phyloP scores from a whole-genome alignment of 2,888 invertebrate species.

The Polydrusus pterygomalis region DNA sequence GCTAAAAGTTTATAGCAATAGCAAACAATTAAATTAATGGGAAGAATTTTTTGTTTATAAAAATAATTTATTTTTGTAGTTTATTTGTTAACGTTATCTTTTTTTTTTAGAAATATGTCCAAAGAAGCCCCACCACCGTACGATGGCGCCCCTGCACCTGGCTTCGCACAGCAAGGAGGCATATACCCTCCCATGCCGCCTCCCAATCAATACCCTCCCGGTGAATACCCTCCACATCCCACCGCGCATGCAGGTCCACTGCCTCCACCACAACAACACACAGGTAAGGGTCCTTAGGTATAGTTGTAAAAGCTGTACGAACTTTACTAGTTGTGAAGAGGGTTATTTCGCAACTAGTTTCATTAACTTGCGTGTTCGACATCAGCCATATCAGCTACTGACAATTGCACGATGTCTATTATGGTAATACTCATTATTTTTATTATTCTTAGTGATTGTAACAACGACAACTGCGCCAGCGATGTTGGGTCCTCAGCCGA shows the following conservation, averaged over 20 bases:
- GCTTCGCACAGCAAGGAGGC: conserved; percentile 14
- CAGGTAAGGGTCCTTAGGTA: conserved; percentile 36
- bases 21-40: too few relatives aligned
- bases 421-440: background rate
- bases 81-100: background rate
- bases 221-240: conserved; percentile 18
- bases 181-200: conserved; percentile 23
- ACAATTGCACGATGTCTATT: too few relatives aligned
- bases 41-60: too few relatives aligned
- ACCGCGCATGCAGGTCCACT: background rate
- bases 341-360: too few relatives aligned
- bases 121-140: conserved; percentile 48
- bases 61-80: background rate
- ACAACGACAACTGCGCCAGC: conserved; percentile 12
- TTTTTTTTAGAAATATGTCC: conserved; percentile 31
- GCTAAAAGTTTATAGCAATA: too few relatives aligned
- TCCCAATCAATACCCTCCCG: conserved; percentile 17
- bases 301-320: too few relatives aligned
- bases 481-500: conserved; percentile 69
- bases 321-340: too few relatives aligned
- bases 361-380: too few relatives aligned
- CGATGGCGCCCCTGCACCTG: conserved; percentile 24
- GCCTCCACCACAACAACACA: conserved; percentile 15
- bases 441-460: conserved; percentile 47
- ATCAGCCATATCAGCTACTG: too few relatives aligned